Base-by-base conservation (phyloP, 2,888 invertebrate genomes). In the Meghimatium bilineatum region DNA sequence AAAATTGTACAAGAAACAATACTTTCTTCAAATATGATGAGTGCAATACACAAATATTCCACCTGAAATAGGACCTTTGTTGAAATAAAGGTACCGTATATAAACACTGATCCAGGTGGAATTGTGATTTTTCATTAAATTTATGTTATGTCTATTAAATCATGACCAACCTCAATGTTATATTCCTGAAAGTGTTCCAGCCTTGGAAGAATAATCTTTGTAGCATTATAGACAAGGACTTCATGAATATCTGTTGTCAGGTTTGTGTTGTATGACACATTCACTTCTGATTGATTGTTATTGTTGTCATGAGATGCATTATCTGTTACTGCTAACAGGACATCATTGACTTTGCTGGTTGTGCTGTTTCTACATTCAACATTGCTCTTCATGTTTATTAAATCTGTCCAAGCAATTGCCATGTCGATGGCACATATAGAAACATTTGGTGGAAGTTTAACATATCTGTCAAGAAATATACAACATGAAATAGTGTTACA, bases 141-240 rank as follows among this genome's bases (percentile, higher is more conserved):
- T 44, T 44, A 44, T 44, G 44, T 44, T 44, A 56, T 56, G 17
- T 56, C 20, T 56, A 20, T 49, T 56, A 56, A 72, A 49, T 26
- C 20, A 32, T 32, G 32, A 56, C 77, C 49, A 83, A 93, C 93
- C 91, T 92, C 92, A 72, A 93, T 91, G 83, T 88, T 91, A 85
- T 93, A 93, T 82, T 92, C 92, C 80, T 91, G 88, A 87, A 90
- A 93, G 85, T 93, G 93, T 10, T 90, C 88, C 38, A 93, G 89
- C 76, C 92, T 91, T 12, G 90, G 86, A 20, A 93, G 88, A 56
- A 89, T 81, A 26, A 91, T 84, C 63, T 89, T 87, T 36, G 88
- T 88, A 49, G 87, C 87, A 52, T 74, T 74, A 80, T 91, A 90
- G 10, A 93, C 92, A 10, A 87, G 83, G 17, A 88, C 88, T 80